Evolutionary conservation across 2,113 vertebrate genomes (phyloP), one percentile per base, ranked within the genome.

Genomic region (Petaurus breviceps): DNA sequence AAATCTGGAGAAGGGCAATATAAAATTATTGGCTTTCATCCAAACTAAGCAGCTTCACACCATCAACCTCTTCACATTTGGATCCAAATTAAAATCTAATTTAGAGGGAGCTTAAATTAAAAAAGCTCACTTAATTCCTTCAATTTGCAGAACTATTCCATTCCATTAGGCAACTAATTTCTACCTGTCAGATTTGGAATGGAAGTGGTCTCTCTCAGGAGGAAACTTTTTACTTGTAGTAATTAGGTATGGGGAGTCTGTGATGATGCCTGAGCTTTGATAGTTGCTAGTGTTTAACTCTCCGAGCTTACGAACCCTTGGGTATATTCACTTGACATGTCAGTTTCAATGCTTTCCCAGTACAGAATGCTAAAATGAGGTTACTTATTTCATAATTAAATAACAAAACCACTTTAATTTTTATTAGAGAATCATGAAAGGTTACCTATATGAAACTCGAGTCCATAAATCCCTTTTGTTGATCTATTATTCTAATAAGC

Each of bases 91-190:
- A 99, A 99, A 99, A 98, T 98, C 98, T 98, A 98, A 99, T 99
- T 99, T 99, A 98, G 97, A 98, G 96, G 93, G 92, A 98, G 92
- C 28, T 89, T 95, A 98, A 98, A 99, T 98, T 98, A 24, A 98
- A 98, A 98, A 99, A 98, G 68, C 98, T 98, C 97, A 98, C 98
- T 99, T 99, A 98, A 99, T 99, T 99, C 99, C 98, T 99, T 99
- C 98, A 98, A 99, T 99, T 99, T 99, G 98, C 98, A 98, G 98
- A 99, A 99, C 96, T 98, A 99, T 99, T 99, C 98, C 98, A 98
- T 99, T 99, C 98, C 98, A 99, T 99, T 99, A 99, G 98, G 99
- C 98, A 98, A 98, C 99, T 99, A 99, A 99, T 99, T 99, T 99
- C 98, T 99, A 98, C 98, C 99, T 99, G 99, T 99, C 99, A 99